Evolutionary conservation across 2,888 invertebrate species (phyloP).

Genomic region (Laspeyria flexula): DNA sequence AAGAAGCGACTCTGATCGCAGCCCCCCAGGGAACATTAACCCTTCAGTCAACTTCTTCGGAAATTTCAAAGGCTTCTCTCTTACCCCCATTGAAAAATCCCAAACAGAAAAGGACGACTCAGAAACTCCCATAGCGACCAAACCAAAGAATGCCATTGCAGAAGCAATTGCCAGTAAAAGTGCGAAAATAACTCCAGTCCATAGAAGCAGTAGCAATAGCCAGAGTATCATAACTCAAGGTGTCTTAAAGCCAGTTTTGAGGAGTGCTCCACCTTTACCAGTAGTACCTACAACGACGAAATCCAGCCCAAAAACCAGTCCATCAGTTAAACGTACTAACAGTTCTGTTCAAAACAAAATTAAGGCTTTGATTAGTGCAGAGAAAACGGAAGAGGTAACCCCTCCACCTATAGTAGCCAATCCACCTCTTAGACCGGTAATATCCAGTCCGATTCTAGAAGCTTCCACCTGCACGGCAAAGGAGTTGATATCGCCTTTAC

Average conservation of each 20-base stretch:
- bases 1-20: constrained; percentile 80
- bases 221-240: constrained; percentile 69
- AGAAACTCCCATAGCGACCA: constrained; percentile 28
- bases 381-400: constrained; percentile 71
- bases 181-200: constrained; percentile 85
- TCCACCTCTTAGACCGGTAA: constrained; percentile 91
- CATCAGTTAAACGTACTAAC: constrained; percentile 72
- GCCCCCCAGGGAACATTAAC: constrained; percentile 77
- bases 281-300: constrained; percentile 78
- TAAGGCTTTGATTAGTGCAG: constrained; percentile 73
- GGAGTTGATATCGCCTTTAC: constrained; percentile 88
- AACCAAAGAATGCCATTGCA: constrained; percentile 31
- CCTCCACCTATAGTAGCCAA: constrained; percentile 75
- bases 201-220: constrained; percentile 73
- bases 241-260: constrained; percentile 76
- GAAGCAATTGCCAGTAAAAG: constrained; percentile 66
- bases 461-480: constrained; percentile 93
- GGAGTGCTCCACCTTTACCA: constrained; percentile 88
- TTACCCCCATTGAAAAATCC: constrained; percentile 87
- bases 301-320: constrained; percentile 69
- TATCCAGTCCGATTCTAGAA: constrained; percentile 93
- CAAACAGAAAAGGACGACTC: constrained; percentile 49
- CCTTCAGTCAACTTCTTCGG: constrained; percentile 91
- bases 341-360: constrained; percentile 77
- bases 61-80: constrained; percentile 94